Base-by-base conservation (phyloP, 2,888 invertebrate species). In the Trichogramma evanescens region DNA sequence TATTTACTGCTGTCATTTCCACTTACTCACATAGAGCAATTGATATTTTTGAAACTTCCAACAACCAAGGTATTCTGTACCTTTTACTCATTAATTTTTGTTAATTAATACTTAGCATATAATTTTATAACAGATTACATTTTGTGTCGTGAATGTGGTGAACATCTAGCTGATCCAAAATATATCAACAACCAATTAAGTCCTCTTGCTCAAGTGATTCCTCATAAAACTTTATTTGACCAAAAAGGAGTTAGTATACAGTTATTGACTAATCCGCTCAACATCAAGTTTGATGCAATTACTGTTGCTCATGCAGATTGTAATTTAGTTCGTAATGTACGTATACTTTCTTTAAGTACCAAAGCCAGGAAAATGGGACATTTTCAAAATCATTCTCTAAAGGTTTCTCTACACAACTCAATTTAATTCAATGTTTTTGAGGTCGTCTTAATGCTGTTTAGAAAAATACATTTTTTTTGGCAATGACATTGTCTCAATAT, bases 81-180 rank as follows among this genome's bases (percentile, higher is more conserved):
- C 13, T 49, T 39, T 52, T 42, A 10, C 6, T 3, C 48, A 2
- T 43, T 40, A 8, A 52, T 44, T 38, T 7, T 50, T 57, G 43
- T 6, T 39, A 60, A 60, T 50, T 40, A 41, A 41, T 48, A 5
- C 5, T 54, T 7, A 26, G 26, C 26, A 26, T 26, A 26, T 26
- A 26, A 26, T 26, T 26, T 26, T 26, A 2, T 26, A 26, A 26
- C 52, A 82, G 84, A 84, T 74, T 73, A 81, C 66, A 74, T 85
- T 54, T 70, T 84, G 42, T 85, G 85, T 70, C 82, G 84, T 40
- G 79, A 81, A 71, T 85, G 84, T 71, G 85, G 85, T 13, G 80
- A 80, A 66, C 84, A 84, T 71, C 75, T 84, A 65, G 83, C 81
- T 2, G 82, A 84, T 67, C 79, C 82, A 10, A 74, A 79, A 73